Evolutionary conservation across 2,888 invertebrate species (phyloP).

Genomic region (Eupithecia inturbata): DNA sequence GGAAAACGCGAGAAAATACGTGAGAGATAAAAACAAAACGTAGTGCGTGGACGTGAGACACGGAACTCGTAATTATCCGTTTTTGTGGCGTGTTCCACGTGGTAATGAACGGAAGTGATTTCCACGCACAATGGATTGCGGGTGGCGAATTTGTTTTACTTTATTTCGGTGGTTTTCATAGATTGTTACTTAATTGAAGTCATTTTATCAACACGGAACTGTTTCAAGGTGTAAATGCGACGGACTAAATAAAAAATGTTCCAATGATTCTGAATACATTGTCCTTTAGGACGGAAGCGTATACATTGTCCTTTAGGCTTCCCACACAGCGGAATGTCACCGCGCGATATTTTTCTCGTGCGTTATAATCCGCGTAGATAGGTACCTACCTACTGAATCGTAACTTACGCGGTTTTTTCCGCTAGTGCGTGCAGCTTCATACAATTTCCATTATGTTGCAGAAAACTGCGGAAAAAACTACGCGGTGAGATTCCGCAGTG

Average conservation of each 20-base stretch:
- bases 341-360: too few relatives aligned
- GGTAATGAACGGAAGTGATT: conserved; percentile 23
- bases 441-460: too few relatives aligned
- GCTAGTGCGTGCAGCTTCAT: too few relatives aligned
- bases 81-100: conserved; percentile 14
- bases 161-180: neutral
- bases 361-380: too few relatives aligned
- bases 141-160: neutral
- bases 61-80: conserved; percentile 31
- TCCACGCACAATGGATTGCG: conserved; percentile 11
- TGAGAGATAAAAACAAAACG: conserved; percentile 30
- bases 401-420: too few relatives aligned
- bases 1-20: conserved; percentile 23
- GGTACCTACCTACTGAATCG: too few relatives aligned
- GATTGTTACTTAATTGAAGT: neutral
- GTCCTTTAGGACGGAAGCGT: too few relatives aligned
- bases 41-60: conserved; percentile 24
- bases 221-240: neutral
- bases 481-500: too few relatives aligned
- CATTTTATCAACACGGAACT: neutral
- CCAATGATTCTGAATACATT: too few relatives aligned
- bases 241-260: neutral
- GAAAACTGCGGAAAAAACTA: too few relatives aligned
- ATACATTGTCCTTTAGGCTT: too few relatives aligned
- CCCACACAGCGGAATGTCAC: too few relatives aligned